Evolutionary conservation across 2,113 vertebrate species (phyloP), one percentile per base, ranked within the genome.

Genomic region (Ahaetulla prasina): DNA sequence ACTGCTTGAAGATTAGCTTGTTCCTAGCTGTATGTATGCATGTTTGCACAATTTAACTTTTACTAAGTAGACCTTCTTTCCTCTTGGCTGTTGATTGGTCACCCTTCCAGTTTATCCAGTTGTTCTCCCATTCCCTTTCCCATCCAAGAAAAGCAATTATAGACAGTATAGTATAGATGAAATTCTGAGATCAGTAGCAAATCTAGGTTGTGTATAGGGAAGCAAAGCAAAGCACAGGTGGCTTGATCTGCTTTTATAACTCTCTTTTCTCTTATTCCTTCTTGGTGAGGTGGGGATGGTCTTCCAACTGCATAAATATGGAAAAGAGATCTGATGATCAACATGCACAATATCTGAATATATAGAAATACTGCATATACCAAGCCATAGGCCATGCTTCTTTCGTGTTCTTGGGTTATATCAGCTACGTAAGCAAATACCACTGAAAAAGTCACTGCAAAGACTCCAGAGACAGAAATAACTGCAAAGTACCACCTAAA

Each of bases 381-480:
- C 98, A 98, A 95, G 89, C 98, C 98, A 93, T 99, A 99, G 45
- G 98, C 98, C 98, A 98, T 99, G 94, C 98, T 99, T 95, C 98
- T 98, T 95, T 98, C 98, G 90, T 98, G 98, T 93, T 99, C 98
- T 94, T 99, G 98, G 27, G 98, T 99, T 97, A 99, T 99, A 94
- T 99, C 98, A 55, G 98, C 98, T 95, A 99, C 98, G 93, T 99
- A 99, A 0, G 98, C 98, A 97, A 99, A 99, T 90, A 99, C 98
- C 94, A 99, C 98, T 2, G 98, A 99, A 96, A 99, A 99, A 0
- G 98, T 99, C 93, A 98, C 98, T 30, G 98, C 98, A 95, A 98
- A 98, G 89, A 99, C 98, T 88, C 98, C 98, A 50, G 98, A 99
- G 88, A 99, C 98, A 0, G 98, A 98, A 95, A 99, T 98, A 85